phyloP scores from a whole-genome alignment of 2,113 vertebrate species.

The Chloebia gouldiae region DNA sequence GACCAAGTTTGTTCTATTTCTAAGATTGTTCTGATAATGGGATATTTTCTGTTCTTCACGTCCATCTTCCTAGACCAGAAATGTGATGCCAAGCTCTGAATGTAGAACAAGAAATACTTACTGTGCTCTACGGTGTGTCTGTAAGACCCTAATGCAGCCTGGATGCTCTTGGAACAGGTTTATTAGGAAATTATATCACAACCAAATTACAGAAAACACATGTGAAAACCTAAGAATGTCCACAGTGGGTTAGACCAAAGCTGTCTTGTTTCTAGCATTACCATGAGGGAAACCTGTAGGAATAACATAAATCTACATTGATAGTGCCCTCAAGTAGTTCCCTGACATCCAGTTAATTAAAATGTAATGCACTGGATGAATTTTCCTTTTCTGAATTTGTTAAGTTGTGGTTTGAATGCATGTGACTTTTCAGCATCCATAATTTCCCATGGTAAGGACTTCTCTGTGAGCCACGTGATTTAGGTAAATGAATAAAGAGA shows the following conservation, averaged over 20 bases:
- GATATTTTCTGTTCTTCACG: neutral
- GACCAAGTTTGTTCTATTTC: neutral
- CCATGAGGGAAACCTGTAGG: neutral
- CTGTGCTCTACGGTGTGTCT: neutral
- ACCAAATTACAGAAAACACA: neutral
- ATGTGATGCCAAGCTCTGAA: neutral
- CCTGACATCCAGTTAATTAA: neutral
- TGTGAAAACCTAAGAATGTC: neutral
- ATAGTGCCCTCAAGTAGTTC: neutral
- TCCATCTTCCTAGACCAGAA: neutral
- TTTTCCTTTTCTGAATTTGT: neutral
- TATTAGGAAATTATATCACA: neutral
- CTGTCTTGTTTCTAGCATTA: neutral
- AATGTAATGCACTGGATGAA: neutral
- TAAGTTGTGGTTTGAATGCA: neutral
- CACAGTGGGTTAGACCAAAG: neutral
- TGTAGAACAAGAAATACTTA: neutral
- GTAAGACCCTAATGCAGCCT: neutral
- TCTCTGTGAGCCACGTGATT: neutral
- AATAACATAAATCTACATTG: neutral
- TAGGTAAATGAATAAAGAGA: neutral
- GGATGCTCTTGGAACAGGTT: neutral
- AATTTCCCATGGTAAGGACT: neutral
- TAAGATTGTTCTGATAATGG: neutral
- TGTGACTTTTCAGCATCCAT: neutral